Evolutionary conservation across 2,797 vertebrate genomes (phyloP).

Genomic region (Vireo griseus): DNA sequence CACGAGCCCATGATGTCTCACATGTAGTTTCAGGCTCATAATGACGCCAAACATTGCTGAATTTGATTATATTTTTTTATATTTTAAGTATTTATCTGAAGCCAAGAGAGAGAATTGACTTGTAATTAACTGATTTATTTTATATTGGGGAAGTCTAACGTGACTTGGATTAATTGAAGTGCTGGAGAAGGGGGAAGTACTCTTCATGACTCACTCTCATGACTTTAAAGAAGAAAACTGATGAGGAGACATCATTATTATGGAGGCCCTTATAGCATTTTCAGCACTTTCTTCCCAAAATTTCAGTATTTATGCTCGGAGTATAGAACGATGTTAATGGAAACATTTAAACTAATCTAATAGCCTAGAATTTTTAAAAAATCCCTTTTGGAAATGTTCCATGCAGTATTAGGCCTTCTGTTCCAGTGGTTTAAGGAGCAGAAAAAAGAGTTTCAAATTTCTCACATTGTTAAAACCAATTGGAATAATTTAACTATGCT

Average conservation of each 20-base stretch:
- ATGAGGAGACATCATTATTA: neutral
- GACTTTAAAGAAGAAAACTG: neutral
- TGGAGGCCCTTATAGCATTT: neutral
- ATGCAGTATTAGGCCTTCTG: neutral
- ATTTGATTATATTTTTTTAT: neutral
- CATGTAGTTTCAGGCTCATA: accelerated
- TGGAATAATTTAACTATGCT: neutral
- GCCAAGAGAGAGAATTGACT: neutral
- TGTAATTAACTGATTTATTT: neutral
- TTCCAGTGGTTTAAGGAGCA: neutral
- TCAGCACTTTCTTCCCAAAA: neutral
- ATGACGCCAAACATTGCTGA: neutral
- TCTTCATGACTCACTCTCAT: neutral
- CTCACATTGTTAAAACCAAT: neutral
- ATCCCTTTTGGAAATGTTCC: neutral
- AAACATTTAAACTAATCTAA: neutral
- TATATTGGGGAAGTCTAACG: neutral
- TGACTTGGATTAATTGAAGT: neutral
- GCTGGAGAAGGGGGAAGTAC: neutral
- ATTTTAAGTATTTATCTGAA: neutral
- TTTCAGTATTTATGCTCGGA: neutral
- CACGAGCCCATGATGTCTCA: neutral
- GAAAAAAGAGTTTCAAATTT: neutral
- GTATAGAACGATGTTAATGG: neutral
- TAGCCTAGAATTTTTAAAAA: neutral